Evolutionary conservation across 1,140 invertebrate genomes (phyloP), one percentile per base, ranked within the genome.

Genomic region (Forficula auricularia): DNA sequence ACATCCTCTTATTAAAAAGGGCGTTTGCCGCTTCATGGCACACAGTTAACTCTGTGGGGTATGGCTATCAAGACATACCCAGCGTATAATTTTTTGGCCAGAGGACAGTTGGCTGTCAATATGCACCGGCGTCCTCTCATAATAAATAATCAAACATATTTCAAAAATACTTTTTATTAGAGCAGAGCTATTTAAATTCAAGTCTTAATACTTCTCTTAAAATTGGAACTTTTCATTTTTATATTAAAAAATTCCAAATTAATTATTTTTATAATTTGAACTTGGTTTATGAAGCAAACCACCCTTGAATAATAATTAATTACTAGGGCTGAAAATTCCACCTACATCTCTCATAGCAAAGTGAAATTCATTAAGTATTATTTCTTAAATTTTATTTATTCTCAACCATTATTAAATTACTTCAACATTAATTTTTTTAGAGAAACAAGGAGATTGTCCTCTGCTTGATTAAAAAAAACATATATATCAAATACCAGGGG

Each of bases 11-110:
- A 6, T 44, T 53, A 60, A 66, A 72, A 72, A 73, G 70, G 70
- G 70, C 72, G 70, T 63, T 72, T 68, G 65, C 59, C 60, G 57
- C 67, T 70, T 66, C 31, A 70, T 73, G 63, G 63, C 61, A 52
- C 57, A 44, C 43, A 32, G 16, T 44, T 20, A 27, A 6, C 55
- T 43, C 52, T 51, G 66, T 64, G 68, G 71, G 68, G 71, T 72
- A 74, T 72, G 71, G 71, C 53, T 53, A 72, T 73, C 71, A 73
- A 74, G 67, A 72, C 70, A 73, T 73, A 73, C 70, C 60, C 68
- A 71, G 62, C 70, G 72, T 68, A 52, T 63, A 69, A 72, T 73
- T 70, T 73, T 73, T 73, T 53, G 51, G 41, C 32, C 37, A 55
- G 35, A 64, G 64, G 64, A 63, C 57, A 63, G 65, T 68, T 64